A percentile compares a stretch with the other conserved stretches of the same genome.
These are phyloP conservation scores for Drosophila asahinai DNA, from an alignment of 1,140 invertebrate genomes.

Conservation along the genomic window DNA sequence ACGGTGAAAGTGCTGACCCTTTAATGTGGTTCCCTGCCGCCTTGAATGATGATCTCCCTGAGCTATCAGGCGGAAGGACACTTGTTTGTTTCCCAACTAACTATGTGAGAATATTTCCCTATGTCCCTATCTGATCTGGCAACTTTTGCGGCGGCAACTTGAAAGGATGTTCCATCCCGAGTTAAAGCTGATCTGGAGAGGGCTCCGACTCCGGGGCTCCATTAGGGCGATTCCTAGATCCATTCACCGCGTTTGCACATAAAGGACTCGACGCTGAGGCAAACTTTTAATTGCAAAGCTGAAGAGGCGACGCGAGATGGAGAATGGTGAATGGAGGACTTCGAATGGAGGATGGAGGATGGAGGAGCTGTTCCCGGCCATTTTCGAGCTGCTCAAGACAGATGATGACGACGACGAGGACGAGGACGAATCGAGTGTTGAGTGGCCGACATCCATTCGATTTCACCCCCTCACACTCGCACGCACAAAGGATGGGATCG, in stretches of 20 bases:
- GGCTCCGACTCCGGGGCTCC: not conserved
- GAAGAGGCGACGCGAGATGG: slow-evolving; percentile 8
- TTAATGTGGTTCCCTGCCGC: not conserved
- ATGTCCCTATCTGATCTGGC: too few species aligned
- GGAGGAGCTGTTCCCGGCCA: slow-evolving; percentile 19
- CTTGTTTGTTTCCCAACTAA: not conserved
- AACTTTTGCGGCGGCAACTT: slow-evolving; percentile 4
- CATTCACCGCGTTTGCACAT: slow-evolving; percentile 11
- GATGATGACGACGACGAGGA: slow-evolving; percentile 18
- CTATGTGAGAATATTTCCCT: not conserved
- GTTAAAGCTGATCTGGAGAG: slow-evolving; percentile 21
- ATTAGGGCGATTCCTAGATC: slow-evolving; percentile 8
- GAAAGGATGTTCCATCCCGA: not conserved
- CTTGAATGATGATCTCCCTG: slow-evolving; percentile 7
- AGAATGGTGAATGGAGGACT: not conserved
- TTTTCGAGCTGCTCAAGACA: slow-evolving; percentile 28
- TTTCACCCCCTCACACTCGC: slow-evolving; percentile 21
- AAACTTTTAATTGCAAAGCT: slow-evolving; percentile 6
- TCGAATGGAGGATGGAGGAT: slow-evolving; percentile 3
- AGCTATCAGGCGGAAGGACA: not conserved
- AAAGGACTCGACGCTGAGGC: slow-evolving; percentile 3
- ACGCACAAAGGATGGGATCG: slow-evolving; percentile 1
- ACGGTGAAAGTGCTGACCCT: not conserved
- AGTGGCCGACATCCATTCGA: slow-evolving; percentile 18
- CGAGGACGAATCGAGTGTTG: not conserved